Percentiles rank a stretch among this genome's conserved stretches.
phyloP scores from a whole-genome alignment of 2,113 vertebrate species.

The Alexandromys fortis region DNA sequence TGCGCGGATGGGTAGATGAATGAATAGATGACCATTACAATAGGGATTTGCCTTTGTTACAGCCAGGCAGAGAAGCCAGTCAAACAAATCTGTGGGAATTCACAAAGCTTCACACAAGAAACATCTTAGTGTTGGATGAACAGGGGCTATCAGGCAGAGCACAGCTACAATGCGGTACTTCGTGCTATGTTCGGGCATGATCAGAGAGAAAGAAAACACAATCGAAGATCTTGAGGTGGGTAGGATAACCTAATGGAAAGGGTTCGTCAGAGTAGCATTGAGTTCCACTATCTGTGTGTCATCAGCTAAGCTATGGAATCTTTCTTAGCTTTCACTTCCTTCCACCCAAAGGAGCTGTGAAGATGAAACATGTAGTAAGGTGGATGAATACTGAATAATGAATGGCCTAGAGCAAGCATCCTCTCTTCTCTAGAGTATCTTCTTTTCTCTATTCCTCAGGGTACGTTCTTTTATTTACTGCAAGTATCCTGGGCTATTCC shows the following conservation, averaged over 20 bases:
- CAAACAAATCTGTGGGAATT: neutral
- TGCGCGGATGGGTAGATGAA: neutral
- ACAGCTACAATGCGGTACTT: neutral
- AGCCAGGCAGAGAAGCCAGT: neutral
- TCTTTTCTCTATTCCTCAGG: neutral
- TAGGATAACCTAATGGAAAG: neutral
- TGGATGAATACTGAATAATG: neutral
- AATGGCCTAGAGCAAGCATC: neutral
- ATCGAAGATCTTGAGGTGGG: neutral
- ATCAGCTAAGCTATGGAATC: neutral
- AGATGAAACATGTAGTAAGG: neutral
- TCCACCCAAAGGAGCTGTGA: neutral
- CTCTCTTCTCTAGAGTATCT: neutral
- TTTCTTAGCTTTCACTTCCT: neutral
- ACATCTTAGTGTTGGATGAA: neutral
- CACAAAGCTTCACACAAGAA: neutral
- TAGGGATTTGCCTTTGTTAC: neutral
- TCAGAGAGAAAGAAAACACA: neutral
- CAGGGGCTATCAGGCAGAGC: neutral
- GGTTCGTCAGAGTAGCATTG: neutral
- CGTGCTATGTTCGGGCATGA: neutral
- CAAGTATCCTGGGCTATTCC: too few species aligned
- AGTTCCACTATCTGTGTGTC: neutral
- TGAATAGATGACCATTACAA: neutral
- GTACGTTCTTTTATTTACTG: neutral